Conservation (phyloP, 2,888 invertebrate species). For the Drosophila longiperda region DNA sequence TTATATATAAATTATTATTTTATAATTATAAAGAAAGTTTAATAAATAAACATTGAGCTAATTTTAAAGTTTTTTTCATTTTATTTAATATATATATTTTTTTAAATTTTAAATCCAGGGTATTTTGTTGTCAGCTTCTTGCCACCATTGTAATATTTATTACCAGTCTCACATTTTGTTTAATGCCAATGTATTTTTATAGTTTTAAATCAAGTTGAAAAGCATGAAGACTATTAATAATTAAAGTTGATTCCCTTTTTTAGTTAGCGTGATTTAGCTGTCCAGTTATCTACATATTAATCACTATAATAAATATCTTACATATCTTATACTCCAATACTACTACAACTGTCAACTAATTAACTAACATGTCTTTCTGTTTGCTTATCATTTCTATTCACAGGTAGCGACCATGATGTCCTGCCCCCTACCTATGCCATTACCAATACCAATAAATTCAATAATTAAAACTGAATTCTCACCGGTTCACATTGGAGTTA, state of each 20-base stretch:
- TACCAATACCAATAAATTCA: slow-evolving; percentile 85
- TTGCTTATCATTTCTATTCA: slow-evolving; percentile 56
- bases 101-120: background rate
- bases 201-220: background rate
- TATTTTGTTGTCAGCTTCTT: background rate
- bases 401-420: slow-evolving; percentile 86
- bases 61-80: too few species aligned
- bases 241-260: background rate
- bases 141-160: background rate
- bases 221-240: background rate
- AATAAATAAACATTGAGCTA: background rate
- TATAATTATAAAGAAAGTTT: background rate
- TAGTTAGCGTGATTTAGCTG: background rate
- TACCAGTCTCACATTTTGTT: background rate
- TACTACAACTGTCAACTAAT: slow-evolving; percentile 11
- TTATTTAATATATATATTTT: too few species aligned
- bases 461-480: slow-evolving; percentile 84
- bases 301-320: background rate
- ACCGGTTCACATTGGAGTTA: slow-evolving; percentile 85
- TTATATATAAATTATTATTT: background rate
- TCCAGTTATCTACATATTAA: background rate
- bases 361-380: slow-evolving; percentile 60
- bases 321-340: background rate
- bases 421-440: slow-evolving; percentile 85
- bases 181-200: background rate